Conservation (phyloP, 2,888 invertebrate genomes). For the Drosophila subquinaria region DNA sequence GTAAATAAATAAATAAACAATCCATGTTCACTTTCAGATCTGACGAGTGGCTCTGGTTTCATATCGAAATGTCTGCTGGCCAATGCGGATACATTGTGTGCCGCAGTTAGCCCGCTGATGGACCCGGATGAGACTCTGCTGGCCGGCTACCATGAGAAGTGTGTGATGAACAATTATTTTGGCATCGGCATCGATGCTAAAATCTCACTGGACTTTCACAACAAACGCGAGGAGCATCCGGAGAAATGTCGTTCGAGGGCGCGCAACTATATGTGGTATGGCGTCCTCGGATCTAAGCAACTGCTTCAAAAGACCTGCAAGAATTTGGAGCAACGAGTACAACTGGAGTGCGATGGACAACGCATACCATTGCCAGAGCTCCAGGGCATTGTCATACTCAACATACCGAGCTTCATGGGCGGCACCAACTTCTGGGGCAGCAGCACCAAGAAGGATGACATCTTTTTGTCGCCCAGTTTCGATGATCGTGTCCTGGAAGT, state of each 20-base stretch:
- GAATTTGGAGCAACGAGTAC: slow-evolving; percentile 97
- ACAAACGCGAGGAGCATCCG: slow-evolving; percentile 98
- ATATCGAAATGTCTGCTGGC: slow-evolving; percentile 97
- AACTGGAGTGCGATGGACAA: slow-evolving; percentile 98
- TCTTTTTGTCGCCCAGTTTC: slow-evolving; percentile 96
- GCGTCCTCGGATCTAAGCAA: slow-evolving; percentile 91
- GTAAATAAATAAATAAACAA: too few relatives aligned
- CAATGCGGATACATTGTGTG: slow-evolving; percentile 98
- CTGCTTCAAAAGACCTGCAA: slow-evolving; percentile 96
- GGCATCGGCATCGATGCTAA: slow-evolving; percentile 99
- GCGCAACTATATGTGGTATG: slow-evolving; percentile 98
- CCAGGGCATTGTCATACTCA: slow-evolving; percentile 98
- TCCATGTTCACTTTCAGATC: slow-evolving; percentile 50
- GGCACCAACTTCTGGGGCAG: slow-evolving; percentile 99
- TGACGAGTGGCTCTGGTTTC: slow-evolving; percentile 91
- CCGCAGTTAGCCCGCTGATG: slow-evolving; percentile 97
- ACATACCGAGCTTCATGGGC: slow-evolving; percentile 99
- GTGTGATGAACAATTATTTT: slow-evolving; percentile 99
- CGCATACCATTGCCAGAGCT: slow-evolving; percentile 97
- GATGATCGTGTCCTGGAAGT: slow-evolving; percentile 98
- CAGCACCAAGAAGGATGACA: slow-evolving; percentile 94
- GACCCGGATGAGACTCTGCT: slow-evolving; percentile 95
- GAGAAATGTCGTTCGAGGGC: slow-evolving; percentile 97
- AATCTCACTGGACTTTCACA: slow-evolving; percentile 98
- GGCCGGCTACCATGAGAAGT: slow-evolving; percentile 96